Evolutionary conservation across 2,113 vertebrate genomes (phyloP), one percentile per base, ranked within the genome.

Genomic region (Taurulus bubalis): DNA sequence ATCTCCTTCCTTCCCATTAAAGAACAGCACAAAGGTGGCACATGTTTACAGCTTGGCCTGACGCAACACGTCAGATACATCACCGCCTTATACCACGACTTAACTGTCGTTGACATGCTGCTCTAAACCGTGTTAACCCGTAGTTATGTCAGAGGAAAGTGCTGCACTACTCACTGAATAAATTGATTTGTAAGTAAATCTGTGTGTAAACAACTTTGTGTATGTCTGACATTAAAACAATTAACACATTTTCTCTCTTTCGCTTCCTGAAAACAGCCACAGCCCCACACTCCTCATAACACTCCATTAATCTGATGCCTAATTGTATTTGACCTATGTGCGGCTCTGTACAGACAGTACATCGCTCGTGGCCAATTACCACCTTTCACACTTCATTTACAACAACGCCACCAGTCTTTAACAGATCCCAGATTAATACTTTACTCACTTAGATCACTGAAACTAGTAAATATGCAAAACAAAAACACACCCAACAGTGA

Each of bases 281-380:
- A 24, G 30, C 30, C 56, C 34, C 60, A 65, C 60, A 34, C 67
- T 47, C 38, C 34, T 86, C 42, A 79, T 75, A 79, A 84, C 80
- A 87, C 83, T 40, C 75, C 88, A 92, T 92, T 93, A 90, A 87
- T 76, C 55, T 71, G 45, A 83, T 75, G 87, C 49, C 81, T 92
- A 86, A 93, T 93, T 92, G 88, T 62, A 84, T 82, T 62, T 91
- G 90, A 90, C 92, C 89, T 63, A 63, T 70, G 55, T 42, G 12
- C 80, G 80, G 77, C 58, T 88, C 47, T 79, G 75, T 49, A 74
- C 42, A 51, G 66, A 45, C n/a, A 32, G 30, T 32, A 70, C 71
- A 38, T 86, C 15, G 79, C 85, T 91, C 36, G 9, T 30, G 77
- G 90, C 58, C 77, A 75, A 82, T 87, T 79, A 84, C 26, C 40